Evolutionary conservation across 2,888 invertebrate genomes (phyloP).

Genomic region (Augiades crinisus): DNA sequence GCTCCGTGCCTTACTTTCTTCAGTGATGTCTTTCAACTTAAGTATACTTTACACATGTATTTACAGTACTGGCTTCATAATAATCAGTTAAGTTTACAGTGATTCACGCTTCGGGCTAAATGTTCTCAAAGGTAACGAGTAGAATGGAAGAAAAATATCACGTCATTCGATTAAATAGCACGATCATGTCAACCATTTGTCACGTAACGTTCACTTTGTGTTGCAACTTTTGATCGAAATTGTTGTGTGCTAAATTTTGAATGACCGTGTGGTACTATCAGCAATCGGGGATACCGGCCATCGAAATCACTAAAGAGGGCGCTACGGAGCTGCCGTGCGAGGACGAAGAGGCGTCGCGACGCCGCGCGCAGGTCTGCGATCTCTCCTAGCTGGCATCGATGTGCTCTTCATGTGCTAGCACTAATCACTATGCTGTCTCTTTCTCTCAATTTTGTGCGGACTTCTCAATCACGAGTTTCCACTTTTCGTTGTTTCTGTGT

Average conservation of each 20-base stretch:
- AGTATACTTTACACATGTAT: constrained; percentile 35
- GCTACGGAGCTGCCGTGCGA: constrained; percentile 87
- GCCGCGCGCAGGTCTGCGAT: constrained; percentile 78
- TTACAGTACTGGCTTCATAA: constrained; percentile 22
- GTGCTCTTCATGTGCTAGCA: constrained; percentile 77
- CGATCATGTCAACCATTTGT: constrained; percentile 42
- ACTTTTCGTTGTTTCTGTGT: constrained; percentile 76
- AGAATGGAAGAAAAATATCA: constrained; percentile 21
- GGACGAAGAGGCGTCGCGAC: constrained; percentile 67
- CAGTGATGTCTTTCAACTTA: constrained; percentile 33
- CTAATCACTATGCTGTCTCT: constrained; percentile 75
- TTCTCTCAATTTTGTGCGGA: constrained; percentile 65
- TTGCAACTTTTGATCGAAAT: constrained; percentile 45
- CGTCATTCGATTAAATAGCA: constrained; percentile 36
- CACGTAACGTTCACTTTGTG: constrained; percentile 46
- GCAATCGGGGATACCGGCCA: constrained; percentile 82
- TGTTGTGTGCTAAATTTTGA: constrained; percentile 61
- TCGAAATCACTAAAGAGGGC: constrained; percentile 91
- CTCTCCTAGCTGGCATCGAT: constrained; percentile 76
- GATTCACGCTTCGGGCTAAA: constrained; percentile 35
- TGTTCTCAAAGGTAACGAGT: constrained; percentile 21
- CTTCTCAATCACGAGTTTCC: constrained; percentile 71
- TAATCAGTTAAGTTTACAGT: constrained; percentile 22
- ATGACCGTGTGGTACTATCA: constrained; percentile 73
- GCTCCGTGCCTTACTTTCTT: constrained; percentile 42